Evolutionary conservation across 2,113 vertebrate species (phyloP), one percentile per base, ranked within the genome.

Genomic region (Chloroceryle aenea): DNA sequence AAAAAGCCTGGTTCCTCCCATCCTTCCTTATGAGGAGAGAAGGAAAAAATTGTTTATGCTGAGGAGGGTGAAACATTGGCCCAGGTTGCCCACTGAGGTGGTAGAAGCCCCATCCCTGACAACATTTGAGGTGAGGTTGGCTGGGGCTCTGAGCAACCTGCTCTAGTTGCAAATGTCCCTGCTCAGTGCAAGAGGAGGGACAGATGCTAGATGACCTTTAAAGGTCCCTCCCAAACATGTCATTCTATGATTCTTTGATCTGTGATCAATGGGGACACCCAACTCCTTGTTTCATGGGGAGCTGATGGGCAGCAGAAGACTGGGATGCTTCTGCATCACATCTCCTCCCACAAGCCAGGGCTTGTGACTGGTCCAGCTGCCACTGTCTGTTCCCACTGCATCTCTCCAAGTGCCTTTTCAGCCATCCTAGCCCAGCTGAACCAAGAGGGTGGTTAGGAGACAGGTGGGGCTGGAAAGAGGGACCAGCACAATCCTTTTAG

Each of bases 251-350:
- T 56, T 56, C 55, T 32, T 32, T 61, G 34, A 12, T 27, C 12
- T 8, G 8, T 32, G 43, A 34, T 19, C 22, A 32, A 42, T 53
- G 43, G 25, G 18, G 36, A 8, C 20, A 56, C 10, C 25, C 2
- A 0, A 27, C 34, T 53, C 29, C 26, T 29, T 19, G 1, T 88
- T 75, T 59, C 25, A 9, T 0, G 0, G 32, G 50, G 30, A 64
- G 34, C 36, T 23, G 23, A 14, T 20, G 29, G 27, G 29, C 38
- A 50, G 38, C 8, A 1, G 10, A 6, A 36, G 0, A 0, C 29
- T 26, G 15, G 6, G 36, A 25, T 56, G 40, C 15, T 79, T 68
- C 29, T 52, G 30, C 56, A 66, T 15, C 42, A 20, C 59, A 47
- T 56, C 40, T 87, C n/a, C 67, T 77, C 22, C 30, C 73, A 40